Conservation (phyloP, 2,113 vertebrate species). For the Meriones unguiculatus region DNA sequence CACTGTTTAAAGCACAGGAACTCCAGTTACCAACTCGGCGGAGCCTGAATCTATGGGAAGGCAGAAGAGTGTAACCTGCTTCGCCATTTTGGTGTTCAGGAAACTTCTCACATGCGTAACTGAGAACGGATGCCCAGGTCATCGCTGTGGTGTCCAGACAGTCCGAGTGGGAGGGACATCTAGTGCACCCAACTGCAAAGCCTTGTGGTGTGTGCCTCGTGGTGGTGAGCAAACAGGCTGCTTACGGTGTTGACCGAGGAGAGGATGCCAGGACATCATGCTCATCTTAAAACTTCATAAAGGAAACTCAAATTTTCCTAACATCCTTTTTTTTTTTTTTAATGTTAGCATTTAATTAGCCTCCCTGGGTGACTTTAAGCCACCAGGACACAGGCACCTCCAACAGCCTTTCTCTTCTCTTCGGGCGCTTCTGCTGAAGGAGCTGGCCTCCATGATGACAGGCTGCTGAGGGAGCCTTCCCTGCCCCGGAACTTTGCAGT, state of each 20-base stretch:
- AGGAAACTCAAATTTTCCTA: neutral
- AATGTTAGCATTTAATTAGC: too few relatives aligned
- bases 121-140: neutral
- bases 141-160: neutral
- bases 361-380: too few relatives aligned
- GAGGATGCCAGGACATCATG: neutral
- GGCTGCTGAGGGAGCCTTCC: too few relatives aligned
- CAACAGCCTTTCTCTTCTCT: too few relatives aligned
- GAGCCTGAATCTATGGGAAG: conserved; percentile 66
- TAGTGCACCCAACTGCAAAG: accelerated
- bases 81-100: conserved; percentile 67
- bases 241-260: accelerated
- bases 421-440: too few relatives aligned
- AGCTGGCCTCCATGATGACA: too few relatives aligned
- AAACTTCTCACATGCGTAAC: conserved; percentile 53
- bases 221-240: neutral
- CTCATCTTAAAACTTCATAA: neutral
- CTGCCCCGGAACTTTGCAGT: too few relatives aligned
- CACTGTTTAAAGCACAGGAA: conserved; percentile 52
- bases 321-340: neutral
- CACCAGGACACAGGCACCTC: too few relatives aligned
- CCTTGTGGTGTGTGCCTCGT: neutral
- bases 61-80: conserved; percentile 46
- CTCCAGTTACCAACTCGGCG: conserved; percentile 72
- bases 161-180: neutral